A percentile compares a stretch with the other conserved stretches of the same genome.
These are phyloP conservation scores for Tupiocoris notatus DNA, from an alignment of 2,888 invertebrate genomes.

Conservation along the genomic window DNA sequence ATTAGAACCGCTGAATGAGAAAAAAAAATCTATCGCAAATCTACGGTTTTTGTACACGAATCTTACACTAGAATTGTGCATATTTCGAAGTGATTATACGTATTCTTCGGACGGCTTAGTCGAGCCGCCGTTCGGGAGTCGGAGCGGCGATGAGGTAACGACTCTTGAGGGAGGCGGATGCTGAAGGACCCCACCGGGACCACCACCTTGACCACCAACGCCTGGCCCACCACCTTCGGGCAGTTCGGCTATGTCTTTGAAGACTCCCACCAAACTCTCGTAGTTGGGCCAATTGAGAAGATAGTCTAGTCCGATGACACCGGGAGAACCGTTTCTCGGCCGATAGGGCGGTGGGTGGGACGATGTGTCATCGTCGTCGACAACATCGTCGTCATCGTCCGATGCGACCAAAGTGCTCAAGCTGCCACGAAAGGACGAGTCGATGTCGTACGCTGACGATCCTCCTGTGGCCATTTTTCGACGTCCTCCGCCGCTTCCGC, in stretches of 20 bases:
- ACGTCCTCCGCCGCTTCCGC: slow-evolving; percentile 50
- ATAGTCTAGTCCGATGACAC: slow-evolving; percentile 89
- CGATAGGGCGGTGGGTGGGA: slow-evolving; percentile 73
- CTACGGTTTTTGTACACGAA: no score
- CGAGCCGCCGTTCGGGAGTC: slow-evolving; percentile 73
- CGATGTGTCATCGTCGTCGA: slow-evolving; percentile 53
- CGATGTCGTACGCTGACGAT: slow-evolving; percentile 72
- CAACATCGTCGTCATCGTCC: slow-evolving; percentile 71
- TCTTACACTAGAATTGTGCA: background rate
- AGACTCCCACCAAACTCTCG: slow-evolving; percentile 91
- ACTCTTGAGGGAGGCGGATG: background rate
- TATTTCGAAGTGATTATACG: slow-evolving; percentile 59
- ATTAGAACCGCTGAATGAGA: no score
- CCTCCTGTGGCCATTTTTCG: background rate
- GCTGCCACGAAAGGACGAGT: slow-evolving; percentile 91
- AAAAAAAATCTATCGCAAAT: no score
- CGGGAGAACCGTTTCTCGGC: slow-evolving; percentile 75
- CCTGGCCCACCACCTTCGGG: slow-evolving; percentile 78
- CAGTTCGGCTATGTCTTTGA: slow-evolving; percentile 92
- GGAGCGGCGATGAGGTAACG: slow-evolving; percentile 62
- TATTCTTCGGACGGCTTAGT: slow-evolving; percentile 88
- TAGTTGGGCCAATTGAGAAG: slow-evolving; percentile 95
- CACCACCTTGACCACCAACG: background rate
- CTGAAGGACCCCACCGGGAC: background rate
- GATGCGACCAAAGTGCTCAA: slow-evolving; percentile 90